Conservation (phyloP, 2,888 invertebrate species). For the Ornithoptera alexandrae region DNA sequence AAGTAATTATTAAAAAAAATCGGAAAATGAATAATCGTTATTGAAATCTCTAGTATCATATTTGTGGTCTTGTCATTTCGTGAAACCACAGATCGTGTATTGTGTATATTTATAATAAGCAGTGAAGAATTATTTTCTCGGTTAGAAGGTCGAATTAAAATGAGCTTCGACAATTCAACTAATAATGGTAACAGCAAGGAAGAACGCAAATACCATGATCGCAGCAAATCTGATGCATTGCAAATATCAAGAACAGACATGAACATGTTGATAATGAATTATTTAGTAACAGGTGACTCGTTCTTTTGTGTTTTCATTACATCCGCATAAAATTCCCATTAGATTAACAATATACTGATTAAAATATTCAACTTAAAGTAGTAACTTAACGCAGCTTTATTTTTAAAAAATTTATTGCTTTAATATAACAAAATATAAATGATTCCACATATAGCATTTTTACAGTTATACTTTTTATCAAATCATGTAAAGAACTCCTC, state of each 20-base stretch:
- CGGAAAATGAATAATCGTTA: constrained; percentile 24
- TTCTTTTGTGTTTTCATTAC: constrained; percentile 23
- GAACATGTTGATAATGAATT: constrained; percentile 99
- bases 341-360: no score
- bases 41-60: no score
- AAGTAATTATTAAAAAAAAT: no score
- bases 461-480: no score
- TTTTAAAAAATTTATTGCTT: no score
- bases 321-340: no score
- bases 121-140: constrained; percentile 28
- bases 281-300: constrained; percentile 92
- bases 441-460: no score
- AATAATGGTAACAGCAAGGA: constrained; percentile 58
- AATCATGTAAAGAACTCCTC: no score
- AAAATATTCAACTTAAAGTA: no score
- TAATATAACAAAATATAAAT: no score
- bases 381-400: no score
- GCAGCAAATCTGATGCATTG: constrained; percentile 85
- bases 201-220: constrained; percentile 83
- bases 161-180: constrained; percentile 65
- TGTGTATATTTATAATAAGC: constrained; percentile 36
- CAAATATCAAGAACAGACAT: constrained; percentile 94
- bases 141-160: constrained; percentile 36
- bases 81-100: constrained; percentile 20
- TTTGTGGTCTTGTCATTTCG: neutral